Base-by-base conservation (phyloP, 2,888 invertebrate genomes). In the Microchrysa polita region DNA sequence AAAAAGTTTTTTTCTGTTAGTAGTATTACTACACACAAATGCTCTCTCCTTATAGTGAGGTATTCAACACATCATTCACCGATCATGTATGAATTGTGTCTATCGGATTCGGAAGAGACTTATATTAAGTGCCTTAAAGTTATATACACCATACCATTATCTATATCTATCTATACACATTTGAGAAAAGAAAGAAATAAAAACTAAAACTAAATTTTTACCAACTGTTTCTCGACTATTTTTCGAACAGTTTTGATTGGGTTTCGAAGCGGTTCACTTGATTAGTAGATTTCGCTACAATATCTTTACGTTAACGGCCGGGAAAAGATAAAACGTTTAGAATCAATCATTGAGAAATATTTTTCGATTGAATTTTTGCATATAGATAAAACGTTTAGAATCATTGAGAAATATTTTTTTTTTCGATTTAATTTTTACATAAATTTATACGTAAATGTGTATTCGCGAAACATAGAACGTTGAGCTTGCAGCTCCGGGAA, bases 211-310 rank as follows among this genome's bases (percentile, higher is more conserved):
- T 12, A 60, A 60, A 60, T 60, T 60, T 61, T 27, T n/a, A 61
- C 27, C 2, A 7, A 34, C 7, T 34, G 7, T 34, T 34, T 2
- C 27, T 34, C 27, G 27, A 34, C 61, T 61, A 23, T 40, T 67
- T 52, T 67, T 69, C 69, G 69, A 44, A 42, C 55, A 69, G 69
- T 69, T 69, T 55, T 16, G 10, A 14, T 57, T 69, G 9, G 22
- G 69, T 27, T 69, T 40, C 27, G 23, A 18, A 10, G 55, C 27
- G 18, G 69, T 18, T 55, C 69, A 69, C 22, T 40, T 40, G 40
- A 40, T 40, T 23, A 12, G 60, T 27, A 34, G 14, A 34, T 7
- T 65, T 65, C n/a, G 44, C n/a, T 65, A 48, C 44, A 20, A n/a
- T 65, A 63, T 63, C 16, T 14, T 16, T n/a, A 16, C 5, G 18